Evolutionary conservation across 2,888 invertebrate species (phyloP).

Genomic region (Odontocerum albicorne): DNA sequence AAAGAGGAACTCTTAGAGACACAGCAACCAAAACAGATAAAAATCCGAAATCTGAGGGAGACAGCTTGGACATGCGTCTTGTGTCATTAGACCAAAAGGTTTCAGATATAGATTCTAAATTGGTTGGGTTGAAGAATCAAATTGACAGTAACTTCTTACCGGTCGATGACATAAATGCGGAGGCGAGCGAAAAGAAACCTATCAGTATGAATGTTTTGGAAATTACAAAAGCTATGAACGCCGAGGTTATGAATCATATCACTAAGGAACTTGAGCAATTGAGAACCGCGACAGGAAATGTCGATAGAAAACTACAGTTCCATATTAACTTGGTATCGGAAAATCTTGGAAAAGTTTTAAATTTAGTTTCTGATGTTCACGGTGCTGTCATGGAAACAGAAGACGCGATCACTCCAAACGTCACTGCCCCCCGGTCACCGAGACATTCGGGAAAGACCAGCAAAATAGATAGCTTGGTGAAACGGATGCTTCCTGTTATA

Average conservation of each 20-base stretch:
- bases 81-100: slow-evolving; percentile 81
- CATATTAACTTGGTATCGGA: slow-evolving; percentile 83
- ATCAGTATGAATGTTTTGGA: slow-evolving; percentile 81
- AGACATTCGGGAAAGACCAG: slow-evolving; percentile 59
- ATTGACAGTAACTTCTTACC: slow-evolving; percentile 81
- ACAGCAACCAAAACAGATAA: slow-evolving; percentile 39
- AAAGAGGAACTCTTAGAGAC: slow-evolving; percentile 25
- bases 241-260: slow-evolving; percentile 78
- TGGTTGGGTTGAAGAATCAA: slow-evolving; percentile 78
- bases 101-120: slow-evolving; percentile 77
- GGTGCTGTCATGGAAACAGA: slow-evolving; percentile 80
- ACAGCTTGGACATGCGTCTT: slow-evolving; percentile 65
- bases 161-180: slow-evolving; percentile 81
- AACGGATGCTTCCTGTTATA: slow-evolving; percentile 82
- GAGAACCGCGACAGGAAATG: slow-evolving; percentile 73
- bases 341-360: slow-evolving; percentile 75
- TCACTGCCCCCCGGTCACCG: slow-evolving; percentile 62
- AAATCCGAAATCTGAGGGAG: slow-evolving; percentile 42
- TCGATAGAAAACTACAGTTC: slow-evolving; percentile 81
- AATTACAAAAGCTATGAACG: slow-evolving; percentile 80
- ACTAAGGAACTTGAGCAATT: slow-evolving; percentile 80
- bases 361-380: slow-evolving; percentile 80
- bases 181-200: slow-evolving; percentile 85
- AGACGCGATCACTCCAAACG: slow-evolving; percentile 56
- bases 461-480: slow-evolving; percentile 78